Evolutionary conservation across 53 echinoderm and acorn worm species (phyloP), one percentile per base, ranked within the genome.

Genomic region (Holothuria scabra): DNA sequence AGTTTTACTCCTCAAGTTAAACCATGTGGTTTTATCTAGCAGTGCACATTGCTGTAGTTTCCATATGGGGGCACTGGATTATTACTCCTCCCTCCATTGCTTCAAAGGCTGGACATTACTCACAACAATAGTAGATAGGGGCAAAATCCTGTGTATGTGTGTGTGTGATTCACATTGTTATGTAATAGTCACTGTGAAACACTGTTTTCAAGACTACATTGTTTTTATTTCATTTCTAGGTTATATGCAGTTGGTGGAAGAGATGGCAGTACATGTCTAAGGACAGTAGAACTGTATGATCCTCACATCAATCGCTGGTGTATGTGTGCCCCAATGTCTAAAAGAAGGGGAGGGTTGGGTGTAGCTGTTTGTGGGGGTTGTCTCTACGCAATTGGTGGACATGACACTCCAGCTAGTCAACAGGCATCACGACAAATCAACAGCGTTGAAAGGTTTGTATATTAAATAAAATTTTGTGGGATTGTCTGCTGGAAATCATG

Each of bases 231-330:
- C 18, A 58, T 30, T 25, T 23, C 33, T 79, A 97, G 97, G 66
- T 68, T 97, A 23, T 97, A 97, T 88, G 97, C 97, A 23, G 87
- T 94, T 5, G 97, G 97, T 25, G 97, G 94, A 16, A 79, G 97
- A 21, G 97, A 97, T 64, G 97, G 97, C 9, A 97, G 97, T 63
- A 75, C 97, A 1, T 97, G 97, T 56, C 75, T 97, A 1, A 87
- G 93, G 3, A 87, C 97, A n/a, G 92, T 97, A 64, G 97, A 97
- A 84, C 69, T 90, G 28, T 97, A 92, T 56, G 92, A 97, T 67
- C 97, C 97, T 4, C 97, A 97, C 48, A 97, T 90, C 86, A 94
- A 97, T 76, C 82, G 93, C 20, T 97, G 97, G 97, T 87, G 90
- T 63, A 90, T 94, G 78, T 97, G 97, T 70, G 88, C 97, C 23